Percentiles rank a stretch among this genome's conserved stretches.
Conservation (phyloP, 2,113 vertebrate genomes). For the Gobiocypris rarus region DNA sequence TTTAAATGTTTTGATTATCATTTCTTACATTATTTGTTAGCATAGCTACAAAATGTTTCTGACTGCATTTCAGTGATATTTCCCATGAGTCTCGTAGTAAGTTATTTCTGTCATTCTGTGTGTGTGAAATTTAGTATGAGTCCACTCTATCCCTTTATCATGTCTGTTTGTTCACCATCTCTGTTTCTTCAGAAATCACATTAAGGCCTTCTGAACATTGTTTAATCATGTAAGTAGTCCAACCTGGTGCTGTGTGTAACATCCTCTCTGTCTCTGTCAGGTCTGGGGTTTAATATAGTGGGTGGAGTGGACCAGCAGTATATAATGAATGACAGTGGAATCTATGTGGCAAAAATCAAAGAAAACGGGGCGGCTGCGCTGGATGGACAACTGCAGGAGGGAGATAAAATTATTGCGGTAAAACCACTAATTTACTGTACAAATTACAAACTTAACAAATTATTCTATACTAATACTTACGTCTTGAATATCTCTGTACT, state of each 20-base stretch:
- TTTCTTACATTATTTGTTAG: neutral
- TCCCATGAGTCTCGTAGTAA: neutral
- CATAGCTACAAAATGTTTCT: neutral
- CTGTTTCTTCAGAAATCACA: neutral
- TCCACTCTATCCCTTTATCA: neutral
- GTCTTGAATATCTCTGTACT: neutral
- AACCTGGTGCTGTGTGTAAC: neutral
- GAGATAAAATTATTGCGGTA: conserved; percentile 94
- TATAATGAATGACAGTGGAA: conserved; percentile 85
- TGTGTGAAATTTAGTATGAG: neutral
- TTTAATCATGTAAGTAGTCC: neutral
- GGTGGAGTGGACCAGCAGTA: conserved; percentile 92
- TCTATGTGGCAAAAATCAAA: conserved; percentile 95
- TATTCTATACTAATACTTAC: neutral
- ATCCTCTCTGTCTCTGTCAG: conserved; percentile 67
- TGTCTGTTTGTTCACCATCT: neutral
- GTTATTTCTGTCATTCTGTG: neutral
- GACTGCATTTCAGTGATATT: neutral
- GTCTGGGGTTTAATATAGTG: conserved; percentile 96
- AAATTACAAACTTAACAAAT: neutral
- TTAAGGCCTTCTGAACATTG: neutral
- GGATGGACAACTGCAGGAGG: conserved; percentile 91
- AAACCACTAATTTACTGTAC: conserved; percentile 45
- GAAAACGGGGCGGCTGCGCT: conserved; percentile 88
- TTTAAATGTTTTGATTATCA: neutral